Base-by-base conservation (phyloP, 2,113 vertebrate species). In the Pavo muticus region DNA sequence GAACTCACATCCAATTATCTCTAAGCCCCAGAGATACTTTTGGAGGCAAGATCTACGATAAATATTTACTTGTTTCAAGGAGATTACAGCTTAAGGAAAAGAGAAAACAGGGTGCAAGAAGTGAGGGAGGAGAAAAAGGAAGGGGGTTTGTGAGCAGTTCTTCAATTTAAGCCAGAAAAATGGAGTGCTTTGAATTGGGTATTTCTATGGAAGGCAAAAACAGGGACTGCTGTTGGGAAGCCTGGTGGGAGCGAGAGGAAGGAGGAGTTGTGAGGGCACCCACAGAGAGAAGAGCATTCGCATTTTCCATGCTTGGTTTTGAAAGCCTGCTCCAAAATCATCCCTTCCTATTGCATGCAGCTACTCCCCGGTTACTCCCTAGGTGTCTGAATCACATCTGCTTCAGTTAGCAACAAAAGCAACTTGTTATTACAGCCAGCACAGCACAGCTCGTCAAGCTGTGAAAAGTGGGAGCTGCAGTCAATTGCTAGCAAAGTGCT, bases 371-470 rank as follows among this genome's bases (percentile, higher is more conserved):
- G 79, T 56, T 70, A 63, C 85, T 94, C 85, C 85, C 90, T 63
- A 88, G 69, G 82, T 91, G 88, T 60, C 91, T 95, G 94, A 96
- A 95, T 96, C 94, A 96, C 93, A 95, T 81, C 94, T 95, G 91
- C 90, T 84, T 95, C 93, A 75, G 42, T 83, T 63, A 85, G 78
- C 73, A 79, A 95, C 93, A 95, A 91, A 94, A 90, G 88, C 76
- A 91, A 81, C 76, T 75, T 69, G 83, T 80, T 86, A 57, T 84
- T 86, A 61, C 65, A 83, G 75, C 44, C 87, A 90, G 84, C 56
- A 42, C 76, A 84, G 86, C 9, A 1, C 77, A 88, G 89, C 74
- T 76, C 74, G 39, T 71, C 68, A 80, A 4, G 40, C 88, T 93
- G 90, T 50, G 85, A 54, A 63, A 54, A 75, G 87, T 71, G 85